Evolutionary conservation across 2,888 invertebrate genomes (phyloP).

Genomic region (Athalia cordata): DNA sequence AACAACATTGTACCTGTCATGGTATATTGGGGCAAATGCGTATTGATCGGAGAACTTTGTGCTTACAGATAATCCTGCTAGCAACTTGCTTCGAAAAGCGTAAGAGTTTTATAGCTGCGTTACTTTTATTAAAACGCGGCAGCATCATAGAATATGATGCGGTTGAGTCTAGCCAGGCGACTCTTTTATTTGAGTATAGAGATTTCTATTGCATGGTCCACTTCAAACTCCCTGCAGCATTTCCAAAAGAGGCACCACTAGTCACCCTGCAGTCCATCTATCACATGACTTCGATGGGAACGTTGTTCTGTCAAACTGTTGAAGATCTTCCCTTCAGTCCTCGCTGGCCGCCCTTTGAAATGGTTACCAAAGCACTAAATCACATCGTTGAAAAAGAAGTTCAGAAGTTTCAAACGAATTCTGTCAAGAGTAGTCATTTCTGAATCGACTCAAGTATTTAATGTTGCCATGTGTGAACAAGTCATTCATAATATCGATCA

Average conservation of each 20-base stretch:
- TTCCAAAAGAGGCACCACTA: slow-evolving; percentile 77
- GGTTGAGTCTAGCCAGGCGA: slow-evolving; percentile 66
- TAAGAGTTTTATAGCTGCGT: slow-evolving; percentile 57
- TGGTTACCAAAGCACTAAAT: slow-evolving; percentile 64
- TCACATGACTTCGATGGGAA: slow-evolving; percentile 67
- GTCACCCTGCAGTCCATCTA: slow-evolving; percentile 77
- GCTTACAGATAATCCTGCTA: slow-evolving; percentile 58
- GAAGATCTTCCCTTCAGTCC: slow-evolving; percentile 67
- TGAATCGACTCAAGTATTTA: slow-evolving; percentile 20
- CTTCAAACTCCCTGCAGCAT: slow-evolving; percentile 67
- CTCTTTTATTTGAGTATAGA: slow-evolving; percentile 71
- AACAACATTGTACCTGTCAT: not conserved
- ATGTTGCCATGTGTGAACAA: not conserved
- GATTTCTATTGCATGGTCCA: slow-evolving; percentile 72
- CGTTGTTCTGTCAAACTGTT: slow-evolving; percentile 55
- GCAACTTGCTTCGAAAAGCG: slow-evolving; percentile 50
- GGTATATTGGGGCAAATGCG: not conserved
- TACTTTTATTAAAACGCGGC: slow-evolving; percentile 65
- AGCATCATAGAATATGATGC: slow-evolving; percentile 74
- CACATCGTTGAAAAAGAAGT: slow-evolving; percentile 61
- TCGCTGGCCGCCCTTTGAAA: slow-evolving; percentile 60
- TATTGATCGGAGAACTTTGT: not conserved
- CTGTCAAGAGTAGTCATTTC: slow-evolving; percentile 50
- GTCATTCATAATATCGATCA: not conserved
- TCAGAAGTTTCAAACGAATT: slow-evolving; percentile 55